Evolutionary conservation across 2,888 invertebrate genomes (phyloP).

Genomic region (Philereme vetulata): DNA sequence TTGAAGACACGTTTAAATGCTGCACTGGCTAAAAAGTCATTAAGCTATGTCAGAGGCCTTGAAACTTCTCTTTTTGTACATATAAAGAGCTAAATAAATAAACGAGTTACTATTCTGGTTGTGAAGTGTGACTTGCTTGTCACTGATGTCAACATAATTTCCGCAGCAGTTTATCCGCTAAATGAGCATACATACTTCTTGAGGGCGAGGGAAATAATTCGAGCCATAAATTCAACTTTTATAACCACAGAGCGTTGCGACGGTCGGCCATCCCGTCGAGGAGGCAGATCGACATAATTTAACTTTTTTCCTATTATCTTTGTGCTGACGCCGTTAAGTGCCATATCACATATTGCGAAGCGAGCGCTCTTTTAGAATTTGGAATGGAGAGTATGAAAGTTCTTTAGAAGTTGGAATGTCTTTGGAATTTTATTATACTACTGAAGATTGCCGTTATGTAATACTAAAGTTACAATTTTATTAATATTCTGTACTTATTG

Average conservation of each 20-base stretch:
- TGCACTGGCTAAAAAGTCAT: no score
- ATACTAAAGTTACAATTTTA: background rate
- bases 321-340: constrained; percentile 77
- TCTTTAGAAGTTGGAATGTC: constrained; percentile 36
- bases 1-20: no score
- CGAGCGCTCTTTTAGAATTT: constrained; percentile 62
- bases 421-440: constrained; percentile 33
- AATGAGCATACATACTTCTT: constrained; percentile 24
- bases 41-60: no score
- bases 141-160: background rate
- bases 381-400: constrained; percentile 41
- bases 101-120: no score
- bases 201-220: constrained; percentile 77
- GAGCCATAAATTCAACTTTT: constrained; percentile 80
- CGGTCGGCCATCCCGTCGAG: constrained; percentile 55
- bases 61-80: no score
- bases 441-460: background rate
- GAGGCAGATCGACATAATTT: constrained; percentile 80
- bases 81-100: no score
- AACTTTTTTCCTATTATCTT: constrained; percentile 84
- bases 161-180: constrained; percentile 12
- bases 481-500: background rate
- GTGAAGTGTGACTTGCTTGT: background rate
- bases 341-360: constrained; percentile 68
- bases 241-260: constrained; percentile 60